Evolutionary conservation across 2,113 vertebrate genomes (phyloP), one percentile per base, ranked within the genome.

Genomic region (Mionectes macconnelli): DNA sequence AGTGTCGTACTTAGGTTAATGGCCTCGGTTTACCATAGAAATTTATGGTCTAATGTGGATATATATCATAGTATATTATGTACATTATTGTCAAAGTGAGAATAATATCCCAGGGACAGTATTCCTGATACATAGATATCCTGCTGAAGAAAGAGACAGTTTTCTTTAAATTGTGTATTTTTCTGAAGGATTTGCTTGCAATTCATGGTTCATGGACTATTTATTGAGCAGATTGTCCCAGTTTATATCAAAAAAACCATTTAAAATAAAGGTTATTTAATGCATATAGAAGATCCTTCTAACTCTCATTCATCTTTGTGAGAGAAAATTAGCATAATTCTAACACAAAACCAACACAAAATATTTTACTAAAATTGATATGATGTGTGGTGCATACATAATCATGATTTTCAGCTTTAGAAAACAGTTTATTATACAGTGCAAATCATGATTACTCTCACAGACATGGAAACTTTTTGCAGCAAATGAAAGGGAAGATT

Each of bases 361-460:
- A 45, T 55, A 2, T 76, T 93, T 72, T 90, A 64, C 31, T 69
- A 62, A 85, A 82, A 44, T 2, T 53, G 55, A 35, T 78, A 44
- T 27, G 56, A 87, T 1, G 2, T 79, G 62, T 6, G 1, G 8
- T 83, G 70, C 57, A 69, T 76, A 60, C 30, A 69, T 76, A 90
- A 91, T 53, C 53, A 91, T 60, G n/a, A 90, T 73, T 96, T 94
- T 85, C 70, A 87, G 63, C n/a, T 66, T 87, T 85, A 77, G 25
- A 76, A 82, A 60, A 31, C 7, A 69, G 22, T 83, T 88, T 83
- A 64, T 79, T 75, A 79, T 37, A 42, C 40, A 85, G 28, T 47
- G 37, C 6, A 79, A 91, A 68, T 79, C 56, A 64, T 12, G 52
- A 87, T 79, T 91, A 14, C 45, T 85, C 93, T 72, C 53, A 94